These are phyloP conservation scores for Margaritifera margaritifera DNA, from an alignment of 2,888 invertebrate species.

Conservation along the genomic window DNA sequence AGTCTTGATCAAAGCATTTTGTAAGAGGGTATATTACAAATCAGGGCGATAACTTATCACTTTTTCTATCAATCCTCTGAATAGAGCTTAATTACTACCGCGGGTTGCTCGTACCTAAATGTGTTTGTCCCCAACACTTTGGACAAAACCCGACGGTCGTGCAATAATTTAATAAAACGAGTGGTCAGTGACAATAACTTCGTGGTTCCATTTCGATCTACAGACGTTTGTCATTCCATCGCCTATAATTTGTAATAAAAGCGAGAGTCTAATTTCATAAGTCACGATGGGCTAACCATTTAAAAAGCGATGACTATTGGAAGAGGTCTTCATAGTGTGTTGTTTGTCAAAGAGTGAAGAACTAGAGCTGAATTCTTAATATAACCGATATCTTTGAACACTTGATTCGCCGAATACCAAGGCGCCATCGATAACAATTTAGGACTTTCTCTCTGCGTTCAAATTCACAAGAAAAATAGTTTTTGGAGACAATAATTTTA, in stretches of 20 bases:
- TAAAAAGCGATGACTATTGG: too few relatives aligned
- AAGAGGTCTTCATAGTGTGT: too few relatives aligned
- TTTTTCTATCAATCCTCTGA: conserved; percentile 34
- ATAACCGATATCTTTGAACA: too few relatives aligned
- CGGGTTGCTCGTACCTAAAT: conserved; percentile 30
- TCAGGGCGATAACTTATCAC: conserved; percentile 42
- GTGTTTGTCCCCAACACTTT: conserved; percentile 36
- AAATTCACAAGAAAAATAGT: too few relatives aligned
- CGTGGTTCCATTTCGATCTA: conserved; percentile 20
- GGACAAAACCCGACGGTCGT: conserved; percentile 37
- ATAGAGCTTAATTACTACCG: conserved; percentile 37
- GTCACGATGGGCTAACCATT: conserved; percentile 18
- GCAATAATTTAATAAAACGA: conserved; percentile 35
- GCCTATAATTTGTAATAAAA: conserved; percentile 11
- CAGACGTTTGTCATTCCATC: too few relatives aligned
- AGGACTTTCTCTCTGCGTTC: too few relatives aligned
- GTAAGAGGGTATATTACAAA: conserved; percentile 39
- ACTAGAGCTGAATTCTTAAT: too few relatives aligned
- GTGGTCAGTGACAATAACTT: conserved; percentile 36
- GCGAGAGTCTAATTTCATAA: conserved; percentile 47
- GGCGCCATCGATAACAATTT: too few relatives aligned
- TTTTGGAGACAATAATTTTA: too few relatives aligned
- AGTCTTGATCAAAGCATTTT: conserved; percentile 37
- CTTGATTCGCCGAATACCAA: too few relatives aligned
- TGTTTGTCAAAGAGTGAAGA: too few relatives aligned